These are phyloP conservation scores for Eupithecia centaureata DNA, from an alignment of 2,888 invertebrate genomes.

Conservation along the genomic window DNA sequence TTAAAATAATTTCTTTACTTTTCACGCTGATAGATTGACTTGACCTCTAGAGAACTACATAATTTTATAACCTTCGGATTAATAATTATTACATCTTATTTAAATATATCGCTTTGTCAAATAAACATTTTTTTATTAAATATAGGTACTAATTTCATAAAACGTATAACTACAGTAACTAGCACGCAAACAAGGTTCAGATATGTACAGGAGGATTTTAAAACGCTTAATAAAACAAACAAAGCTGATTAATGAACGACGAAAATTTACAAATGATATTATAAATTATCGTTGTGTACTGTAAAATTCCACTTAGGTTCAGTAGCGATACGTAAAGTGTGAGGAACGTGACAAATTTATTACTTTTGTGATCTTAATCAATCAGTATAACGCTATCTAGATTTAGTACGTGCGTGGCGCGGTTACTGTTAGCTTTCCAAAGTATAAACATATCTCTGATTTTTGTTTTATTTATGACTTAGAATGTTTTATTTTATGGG, in stretches of 20 bases:
- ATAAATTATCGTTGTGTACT: constrained; percentile 29
- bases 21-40: constrained; percentile 38
- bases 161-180: background rate
- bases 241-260: too few relatives aligned
- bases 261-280: too few relatives aligned
- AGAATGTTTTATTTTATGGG: constrained; percentile 23
- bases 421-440: constrained; percentile 49
- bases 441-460: constrained; percentile 34
- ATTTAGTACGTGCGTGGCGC: constrained; percentile 53
- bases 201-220: background rate
- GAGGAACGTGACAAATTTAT: constrained; percentile 71
- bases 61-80: constrained; percentile 32
- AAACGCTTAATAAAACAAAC: background rate
- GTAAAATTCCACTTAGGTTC: constrained; percentile 53
- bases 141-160: background rate
- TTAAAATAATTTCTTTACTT: constrained; percentile 18
- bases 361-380: constrained; percentile 68
- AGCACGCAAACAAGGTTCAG: background rate
- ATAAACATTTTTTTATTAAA: too few relatives aligned
- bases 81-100: constrained; percentile 23
- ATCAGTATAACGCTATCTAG: constrained; percentile 67
- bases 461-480: constrained; percentile 48
- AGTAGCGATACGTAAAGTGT: constrained; percentile 47
- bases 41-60: constrained; percentile 33
- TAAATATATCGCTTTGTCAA: constrained; percentile 22